Conservation (phyloP, 2,888 invertebrate species). For the Tachina grossa region DNA sequence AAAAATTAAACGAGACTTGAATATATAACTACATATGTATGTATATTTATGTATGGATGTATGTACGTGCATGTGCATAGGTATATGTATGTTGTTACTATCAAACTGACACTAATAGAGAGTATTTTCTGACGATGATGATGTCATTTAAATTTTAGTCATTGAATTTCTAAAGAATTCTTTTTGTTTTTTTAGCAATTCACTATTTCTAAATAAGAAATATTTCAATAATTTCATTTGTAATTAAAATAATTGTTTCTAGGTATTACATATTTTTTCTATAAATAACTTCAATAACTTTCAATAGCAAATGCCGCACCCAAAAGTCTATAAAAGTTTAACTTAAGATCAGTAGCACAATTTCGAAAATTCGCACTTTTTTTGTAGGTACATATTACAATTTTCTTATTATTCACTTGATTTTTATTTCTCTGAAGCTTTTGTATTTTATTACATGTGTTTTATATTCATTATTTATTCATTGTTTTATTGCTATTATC, state of each 20-base stretch:
- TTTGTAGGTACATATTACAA: slow-evolving; percentile 14
- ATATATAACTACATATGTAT: neutral
- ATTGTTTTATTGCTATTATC: neutral
- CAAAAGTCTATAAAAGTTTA: slow-evolving; percentile 8
- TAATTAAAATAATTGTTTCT: neutral
- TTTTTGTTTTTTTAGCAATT: neutral
- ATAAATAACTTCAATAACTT: neutral
- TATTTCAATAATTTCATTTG: neutral
- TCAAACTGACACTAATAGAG: no score
- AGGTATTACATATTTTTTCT: neutral
- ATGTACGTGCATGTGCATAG: neutral
- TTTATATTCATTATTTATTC: neutral
- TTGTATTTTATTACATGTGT: neutral
- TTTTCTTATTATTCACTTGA: slow-evolving; percentile 10
- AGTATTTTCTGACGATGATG: slow-evolving; percentile 22
- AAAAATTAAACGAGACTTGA: slow-evolving; percentile 17
- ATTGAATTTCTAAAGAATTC: slow-evolving; percentile 31
- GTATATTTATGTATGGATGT: neutral
- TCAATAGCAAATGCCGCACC: slow-evolving; percentile 48
- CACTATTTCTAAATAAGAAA: neutral
- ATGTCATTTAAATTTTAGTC: slow-evolving; percentile 65
- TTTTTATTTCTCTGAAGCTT: slow-evolving; percentile 20
- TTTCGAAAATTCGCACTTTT: slow-evolving; percentile 37
- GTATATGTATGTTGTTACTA: neutral
- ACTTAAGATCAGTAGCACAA: slow-evolving; percentile 15